Evolutionary conservation across 1,140 invertebrate genomes (phyloP), one percentile per base, ranked within the genome.

Genomic region (Eumeta japonica): DNA sequence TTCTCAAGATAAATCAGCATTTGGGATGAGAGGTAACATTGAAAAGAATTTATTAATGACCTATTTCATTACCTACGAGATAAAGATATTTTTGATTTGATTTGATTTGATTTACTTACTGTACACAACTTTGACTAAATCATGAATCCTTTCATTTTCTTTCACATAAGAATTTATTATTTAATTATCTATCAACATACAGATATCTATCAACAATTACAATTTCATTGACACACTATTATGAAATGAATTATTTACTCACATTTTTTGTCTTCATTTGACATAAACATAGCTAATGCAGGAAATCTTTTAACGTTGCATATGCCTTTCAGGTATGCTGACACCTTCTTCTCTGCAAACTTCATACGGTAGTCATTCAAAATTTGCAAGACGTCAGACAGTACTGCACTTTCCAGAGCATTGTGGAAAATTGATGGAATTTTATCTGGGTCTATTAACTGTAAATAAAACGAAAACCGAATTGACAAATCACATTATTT

Each of bases 391-490:
- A 84, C 77, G 38, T 81, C 77, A 16, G 76, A 79, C 11, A 84
- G 70, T 4, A 77, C 70, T 39, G 78, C 68, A 27, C 75, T 79
- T 45, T 83, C 82, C 48, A 84, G 58, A 7, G 81, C 81, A 35
- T 83, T 79, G 55, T 76, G 66, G 51, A 84, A 82, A 45, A 84
- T 77, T 3, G 52, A 55, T 2, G 81, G 77, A 32, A 84, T 57
- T 35, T 54, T 61, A 10, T 57, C 39, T 7, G 78, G 67, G 3
- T 63, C 59, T 44, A 83, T 77, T 56, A 80, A 70, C 81, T 84
- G 59, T 15, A 37, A 68, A 50, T 45, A 61, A 34, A 18, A 10
- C 33, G 37, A 29, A 30, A 36, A 40, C 32, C 41, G 46, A 29
- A 38, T n/a, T n/a, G n/a, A n/a, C n/a, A n/a, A n/a, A n/a, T n/a